A percentile compares a stretch with the other conserved stretches of the same genome.
These are phyloP conservation scores for Micronycteris hirsuta DNA, from an alignment of 2,113 vertebrate genomes.

Conservation along the genomic window DNA sequence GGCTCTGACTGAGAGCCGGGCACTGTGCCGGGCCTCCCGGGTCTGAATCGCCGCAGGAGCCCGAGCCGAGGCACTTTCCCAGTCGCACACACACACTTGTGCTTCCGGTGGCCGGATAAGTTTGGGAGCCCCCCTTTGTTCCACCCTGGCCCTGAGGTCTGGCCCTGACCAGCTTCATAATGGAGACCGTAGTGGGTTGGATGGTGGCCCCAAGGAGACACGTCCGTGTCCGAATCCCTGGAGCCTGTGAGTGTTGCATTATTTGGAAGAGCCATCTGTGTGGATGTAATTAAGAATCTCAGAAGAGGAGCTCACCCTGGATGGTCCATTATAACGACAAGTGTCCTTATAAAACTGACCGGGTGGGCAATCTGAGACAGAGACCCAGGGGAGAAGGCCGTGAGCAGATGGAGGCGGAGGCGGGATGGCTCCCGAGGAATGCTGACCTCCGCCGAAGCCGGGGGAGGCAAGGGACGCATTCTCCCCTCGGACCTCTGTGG, in stretches of 20 bases:
- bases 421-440: not conserved
- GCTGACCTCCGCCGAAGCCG: not conserved
- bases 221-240: not conserved
- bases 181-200: not conserved
- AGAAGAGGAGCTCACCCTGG: not conserved
- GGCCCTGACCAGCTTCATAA: not conserved
- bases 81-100: not conserved
- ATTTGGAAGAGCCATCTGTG: not conserved
- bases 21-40: not conserved
- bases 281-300: not conserved
- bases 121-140: not conserved
- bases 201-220: not conserved
- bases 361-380: not conserved
- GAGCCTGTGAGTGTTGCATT: not conserved
- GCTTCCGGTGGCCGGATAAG: not conserved
- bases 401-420: not conserved
- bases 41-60: not conserved
- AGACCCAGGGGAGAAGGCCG: not conserved
- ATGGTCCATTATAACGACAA: not conserved
- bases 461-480: not conserved
- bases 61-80: not conserved
- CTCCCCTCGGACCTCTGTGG: not conserved
- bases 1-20: not conserved
- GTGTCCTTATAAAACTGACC: not conserved
- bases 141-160: not conserved